Evolutionary conservation across 2,797 vertebrate species (phyloP).

Genomic region (Coluber constrictor): DNA sequence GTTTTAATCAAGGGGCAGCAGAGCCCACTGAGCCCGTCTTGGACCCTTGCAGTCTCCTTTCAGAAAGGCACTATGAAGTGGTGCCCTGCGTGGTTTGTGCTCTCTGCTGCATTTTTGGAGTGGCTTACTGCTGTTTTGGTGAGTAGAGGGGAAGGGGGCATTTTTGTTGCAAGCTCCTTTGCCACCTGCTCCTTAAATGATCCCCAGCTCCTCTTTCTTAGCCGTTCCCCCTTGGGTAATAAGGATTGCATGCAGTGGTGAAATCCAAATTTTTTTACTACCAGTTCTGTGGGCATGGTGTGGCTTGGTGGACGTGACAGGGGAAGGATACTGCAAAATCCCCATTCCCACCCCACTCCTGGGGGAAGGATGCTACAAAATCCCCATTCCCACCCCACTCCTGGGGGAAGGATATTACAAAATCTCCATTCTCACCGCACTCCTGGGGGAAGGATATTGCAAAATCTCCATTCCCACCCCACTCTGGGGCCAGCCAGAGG

Average conservation of each 20-base stretch:
- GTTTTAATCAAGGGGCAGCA: slow-evolving; percentile 68
- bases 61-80: slow-evolving; percentile 76
- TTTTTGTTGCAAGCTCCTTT: background rate
- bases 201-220: background rate
- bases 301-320: too few relatives aligned
- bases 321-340: too few relatives aligned
- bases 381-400: too few relatives aligned
- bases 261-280: too few relatives aligned
- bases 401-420: too few relatives aligned
- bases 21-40: slow-evolving; percentile 64
- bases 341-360: too few relatives aligned
- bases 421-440: too few relatives aligned
- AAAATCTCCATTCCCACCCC: too few relatives aligned
- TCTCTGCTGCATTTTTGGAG: slow-evolving; percentile 86
- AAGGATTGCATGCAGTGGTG: background rate
- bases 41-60: slow-evolving; percentile 76
- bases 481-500: too few relatives aligned
- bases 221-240: background rate
- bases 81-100: slow-evolving; percentile 81
- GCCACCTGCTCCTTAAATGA: background rate
- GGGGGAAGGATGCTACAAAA: too few relatives aligned
- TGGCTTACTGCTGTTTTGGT: slow-evolving; percentile 91
- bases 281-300: too few relatives aligned
- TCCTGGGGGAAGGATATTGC: too few relatives aligned
- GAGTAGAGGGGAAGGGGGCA: slow-evolving; percentile 49